phyloP scores from a whole-genome alignment of 1,140 invertebrate genomes.

The Anastrepha ludens region DNA sequence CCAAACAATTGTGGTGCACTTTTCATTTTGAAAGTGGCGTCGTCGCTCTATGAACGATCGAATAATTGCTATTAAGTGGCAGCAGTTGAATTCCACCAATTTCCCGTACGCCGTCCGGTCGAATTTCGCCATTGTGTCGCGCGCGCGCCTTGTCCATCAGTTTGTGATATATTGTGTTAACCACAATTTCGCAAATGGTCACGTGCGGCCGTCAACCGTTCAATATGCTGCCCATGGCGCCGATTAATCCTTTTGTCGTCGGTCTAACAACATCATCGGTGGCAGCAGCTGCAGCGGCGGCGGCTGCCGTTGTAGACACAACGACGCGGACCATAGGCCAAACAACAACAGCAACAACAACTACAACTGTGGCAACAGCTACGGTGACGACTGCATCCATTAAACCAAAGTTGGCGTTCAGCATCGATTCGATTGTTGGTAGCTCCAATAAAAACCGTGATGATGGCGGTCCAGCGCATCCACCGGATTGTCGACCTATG shows the following conservation, averaged over 20 bases:
- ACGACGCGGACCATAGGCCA: not conserved
- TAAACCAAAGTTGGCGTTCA: constrained; percentile 95
- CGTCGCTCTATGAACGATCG: not conserved
- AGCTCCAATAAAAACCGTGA: constrained; percentile 60
- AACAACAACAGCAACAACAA: constrained; percentile 41
- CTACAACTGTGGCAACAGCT: constrained; percentile 12
- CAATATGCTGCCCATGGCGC: constrained; percentile 73
- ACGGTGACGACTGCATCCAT: constrained; percentile 76
- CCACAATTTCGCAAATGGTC: constrained; percentile 65
- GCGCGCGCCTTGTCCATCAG: not conserved
- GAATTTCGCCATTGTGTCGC: constrained; percentile 5
- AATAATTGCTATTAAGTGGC: constrained; percentile 18
- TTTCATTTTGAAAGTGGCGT: not conserved
- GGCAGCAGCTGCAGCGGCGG: constrained; percentile 58
- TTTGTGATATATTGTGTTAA: constrained; percentile 38
- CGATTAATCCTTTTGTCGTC: constrained; percentile 71
- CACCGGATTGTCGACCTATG: constrained; percentile 64
- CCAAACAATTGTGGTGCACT: not conserved
- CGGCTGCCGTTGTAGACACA: constrained; percentile 56
- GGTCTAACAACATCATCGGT: constrained; percentile 57
- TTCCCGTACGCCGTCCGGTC: not conserved
- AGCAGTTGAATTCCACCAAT: not conserved
- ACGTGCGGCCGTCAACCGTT: constrained; percentile 72
- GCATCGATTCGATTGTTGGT: constrained; percentile 95
- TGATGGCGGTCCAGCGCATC: constrained; percentile 65